A percentile compares a stretch with the other conserved stretches of the same genome.
Conservation (phyloP, 2,888 invertebrate species). For the Dynastes hyllus region DNA sequence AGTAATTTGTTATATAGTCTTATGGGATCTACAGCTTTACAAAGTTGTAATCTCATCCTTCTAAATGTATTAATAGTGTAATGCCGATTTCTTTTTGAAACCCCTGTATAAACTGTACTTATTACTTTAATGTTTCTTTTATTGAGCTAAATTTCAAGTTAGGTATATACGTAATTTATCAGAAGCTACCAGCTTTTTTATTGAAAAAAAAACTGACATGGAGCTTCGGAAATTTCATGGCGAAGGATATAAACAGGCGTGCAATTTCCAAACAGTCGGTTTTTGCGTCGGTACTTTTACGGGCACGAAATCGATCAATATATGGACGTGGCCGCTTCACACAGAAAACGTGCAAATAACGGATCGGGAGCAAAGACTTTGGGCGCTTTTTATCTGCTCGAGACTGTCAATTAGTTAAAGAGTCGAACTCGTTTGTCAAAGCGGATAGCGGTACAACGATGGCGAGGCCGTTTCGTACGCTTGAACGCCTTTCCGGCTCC, state of each 20-base stretch:
- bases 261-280: neutral
- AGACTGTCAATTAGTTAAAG: slow-evolving; percentile 56
- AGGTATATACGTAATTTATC: too few relatives aligned
- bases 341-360: slow-evolving; percentile 45
- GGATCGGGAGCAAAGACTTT: slow-evolving; percentile 45
- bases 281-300: slow-evolving; percentile 8
- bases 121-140: too few relatives aligned
- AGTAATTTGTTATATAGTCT: too few relatives aligned
- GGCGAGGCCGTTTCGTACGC: slow-evolving; percentile 23
- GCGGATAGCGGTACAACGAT: slow-evolving; percentile 45
- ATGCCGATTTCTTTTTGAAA: too few relatives aligned
- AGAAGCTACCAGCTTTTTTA: too few relatives aligned
- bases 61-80: too few relatives aligned
- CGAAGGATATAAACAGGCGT: neutral
- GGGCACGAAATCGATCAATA: slow-evolving; percentile 31
- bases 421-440: slow-evolving; percentile 51
- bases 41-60: too few relatives aligned
- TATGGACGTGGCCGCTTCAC: slow-evolving; percentile 32
- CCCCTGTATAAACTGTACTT: too few relatives aligned
- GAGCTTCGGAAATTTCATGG: too few relatives aligned
- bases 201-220: too few relatives aligned
- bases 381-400: slow-evolving; percentile 53
- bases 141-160: too few relatives aligned
- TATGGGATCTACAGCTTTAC: too few relatives aligned
- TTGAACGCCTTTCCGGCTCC: slow-evolving; percentile 24